Evolutionary conservation across 2,888 invertebrate species (phyloP).

Genomic region (Limnephilus marmoratus): DNA sequence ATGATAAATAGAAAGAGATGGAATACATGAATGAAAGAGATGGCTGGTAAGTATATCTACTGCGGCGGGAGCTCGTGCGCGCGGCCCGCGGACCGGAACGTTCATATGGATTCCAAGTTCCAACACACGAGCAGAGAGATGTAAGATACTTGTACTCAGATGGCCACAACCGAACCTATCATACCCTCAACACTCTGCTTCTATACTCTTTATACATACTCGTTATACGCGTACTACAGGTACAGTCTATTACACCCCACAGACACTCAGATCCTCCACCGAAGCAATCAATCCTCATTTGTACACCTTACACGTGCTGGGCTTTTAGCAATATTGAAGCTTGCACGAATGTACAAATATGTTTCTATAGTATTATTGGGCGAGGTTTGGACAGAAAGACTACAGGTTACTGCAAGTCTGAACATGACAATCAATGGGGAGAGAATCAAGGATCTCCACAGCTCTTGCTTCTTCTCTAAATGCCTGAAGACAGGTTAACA

Average conservation of each 20-base stretch:
- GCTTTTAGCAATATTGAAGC: neutral
- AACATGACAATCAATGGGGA: neutral
- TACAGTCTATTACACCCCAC: conserved; percentile 6
- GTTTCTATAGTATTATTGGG: neutral
- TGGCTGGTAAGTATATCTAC: neutral
- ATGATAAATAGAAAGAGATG: conserved; percentile 33
- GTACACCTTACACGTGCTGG: neutral
- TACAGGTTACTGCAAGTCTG: neutral
- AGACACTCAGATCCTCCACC: neutral
- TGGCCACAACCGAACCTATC: neutral
- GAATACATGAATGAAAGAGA: conserved; percentile 22
- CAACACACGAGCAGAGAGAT: neutral
- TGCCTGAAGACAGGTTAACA: neutral
- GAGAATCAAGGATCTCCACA: neutral
- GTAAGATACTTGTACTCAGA: neutral
- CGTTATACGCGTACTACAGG: too few relatives aligned
- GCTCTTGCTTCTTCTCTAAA: neutral
- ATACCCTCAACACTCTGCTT: neutral
- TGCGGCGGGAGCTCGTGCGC: neutral
- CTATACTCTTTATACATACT: neutral
- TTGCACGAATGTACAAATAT: neutral
- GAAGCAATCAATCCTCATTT: neutral
- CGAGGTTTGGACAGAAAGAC: neutral
- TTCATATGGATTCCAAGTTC: conserved; percentile 19
- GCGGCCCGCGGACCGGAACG: conserved; percentile 42